A percentile compares a stretch with the other conserved stretches of the same genome.
phyloP scores from a whole-genome alignment of 2,113 vertebrate species.

The Paedocypris sp. region DNA sequence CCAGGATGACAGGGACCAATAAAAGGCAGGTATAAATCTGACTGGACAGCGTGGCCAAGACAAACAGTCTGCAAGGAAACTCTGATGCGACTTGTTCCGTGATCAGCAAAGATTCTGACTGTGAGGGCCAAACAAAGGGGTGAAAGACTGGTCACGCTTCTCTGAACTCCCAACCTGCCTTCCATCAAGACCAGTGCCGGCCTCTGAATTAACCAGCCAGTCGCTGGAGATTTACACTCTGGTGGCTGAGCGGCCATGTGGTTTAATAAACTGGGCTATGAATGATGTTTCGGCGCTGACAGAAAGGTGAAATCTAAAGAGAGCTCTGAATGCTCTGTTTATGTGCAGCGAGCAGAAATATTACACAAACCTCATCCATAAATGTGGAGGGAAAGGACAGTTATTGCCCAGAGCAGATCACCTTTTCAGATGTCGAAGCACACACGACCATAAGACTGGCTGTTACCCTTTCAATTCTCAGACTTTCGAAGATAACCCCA shows the following conservation, averaged over 20 bases:
- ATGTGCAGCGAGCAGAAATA: background rate
- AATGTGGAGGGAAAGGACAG: background rate
- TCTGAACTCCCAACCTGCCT: constrained; percentile 4
- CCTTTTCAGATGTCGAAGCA: constrained; percentile 10
- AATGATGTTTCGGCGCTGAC: constrained; percentile 6
- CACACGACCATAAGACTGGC: background rate
- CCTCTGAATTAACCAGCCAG: constrained; percentile 14
- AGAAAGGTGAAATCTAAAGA: constrained; percentile 11
- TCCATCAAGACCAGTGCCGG: background rate
- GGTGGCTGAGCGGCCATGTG: background rate
- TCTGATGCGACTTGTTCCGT: background rate
- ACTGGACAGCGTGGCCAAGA: constrained; percentile 2
- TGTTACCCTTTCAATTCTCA: background rate
- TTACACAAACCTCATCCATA: background rate
- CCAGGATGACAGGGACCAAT: background rate
- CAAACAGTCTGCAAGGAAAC: constrained; percentile 9
- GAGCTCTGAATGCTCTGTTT: constrained; percentile 2
- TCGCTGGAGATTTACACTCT: constrained; percentile 10
- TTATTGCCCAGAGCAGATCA: background rate
- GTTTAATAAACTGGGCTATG: constrained; percentile 9
- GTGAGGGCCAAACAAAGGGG: background rate
- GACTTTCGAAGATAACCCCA: background rate
- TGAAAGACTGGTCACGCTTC: background rate
- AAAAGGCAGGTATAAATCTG: constrained; percentile 20
- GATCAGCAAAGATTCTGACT: background rate